Evolutionary conservation across 1,140 invertebrate species (phyloP), one percentile per base, ranked within the genome.

Genomic region (Ostrea edulis): DNA sequence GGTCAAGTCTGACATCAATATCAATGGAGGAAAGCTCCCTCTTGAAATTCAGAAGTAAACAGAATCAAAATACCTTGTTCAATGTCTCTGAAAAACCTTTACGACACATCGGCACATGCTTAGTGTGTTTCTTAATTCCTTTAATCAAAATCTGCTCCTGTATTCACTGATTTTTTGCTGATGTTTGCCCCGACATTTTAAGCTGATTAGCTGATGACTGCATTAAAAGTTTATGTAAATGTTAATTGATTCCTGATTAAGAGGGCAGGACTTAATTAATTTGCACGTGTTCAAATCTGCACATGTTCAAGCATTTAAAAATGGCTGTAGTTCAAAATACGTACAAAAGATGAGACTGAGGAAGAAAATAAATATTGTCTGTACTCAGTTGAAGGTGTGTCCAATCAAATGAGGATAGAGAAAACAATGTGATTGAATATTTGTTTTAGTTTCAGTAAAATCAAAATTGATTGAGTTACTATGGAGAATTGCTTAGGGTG

Each of bases 161-260:
- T 8, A 20, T 25, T 77, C 68, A 35, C 8, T 77, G 68, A 77
- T 77, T 77, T 77, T 77, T 77, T 35, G 68, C 12, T 25, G 25
- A 5, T 77, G 68, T 77, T 77, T 77, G 68, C 68, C 68, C 68
- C 68, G 68, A 44, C 68, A 14, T 77, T 77, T 12, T 29, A 77
- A 77, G 25, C 68, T 25, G 68, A 77, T 77, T 77, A 77, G 68
- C 68, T 25, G 29, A 25, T 77, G 29, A 77, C 68, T 77, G 68
- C 68, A 29, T 77, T 77, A 29, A 62, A 14, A 77, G 68, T 77
- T 77, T 77, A 29, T 77, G 25, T 14, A 29, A 25, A 77, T 77
- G 68, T 77, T 25, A 77, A 77, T 77, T 77, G 25, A 77, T 77
- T 77, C 25, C 68, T 29, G 25, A 77, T 77, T 14, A 77, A 25